These are phyloP conservation scores for Leptopterna dolabrata DNA, from an alignment of 2,888 invertebrate species.

Conservation along the genomic window DNA sequence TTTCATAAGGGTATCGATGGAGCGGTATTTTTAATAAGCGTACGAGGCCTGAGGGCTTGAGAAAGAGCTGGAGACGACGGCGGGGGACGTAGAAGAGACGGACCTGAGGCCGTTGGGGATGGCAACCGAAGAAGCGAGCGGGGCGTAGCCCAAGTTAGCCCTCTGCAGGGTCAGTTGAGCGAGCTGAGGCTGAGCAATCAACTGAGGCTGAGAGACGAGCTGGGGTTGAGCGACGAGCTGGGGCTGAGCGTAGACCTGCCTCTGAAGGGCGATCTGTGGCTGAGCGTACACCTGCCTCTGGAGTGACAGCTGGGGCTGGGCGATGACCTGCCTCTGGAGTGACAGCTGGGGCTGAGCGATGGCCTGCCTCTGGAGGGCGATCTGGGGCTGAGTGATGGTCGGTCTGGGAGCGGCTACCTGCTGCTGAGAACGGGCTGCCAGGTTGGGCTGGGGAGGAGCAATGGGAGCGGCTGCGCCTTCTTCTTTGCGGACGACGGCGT, in stretches of 20 bases:
- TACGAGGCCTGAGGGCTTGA: constrained; percentile 37
- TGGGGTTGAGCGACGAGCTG: constrained; percentile 1
- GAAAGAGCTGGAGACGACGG: constrained; percentile 32
- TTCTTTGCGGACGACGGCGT: constrained; percentile 48
- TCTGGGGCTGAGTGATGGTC: not conserved
- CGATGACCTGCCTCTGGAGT: not conserved
- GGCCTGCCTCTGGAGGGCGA: not conserved
- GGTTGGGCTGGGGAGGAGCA: not conserved
- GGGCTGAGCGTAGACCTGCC: constrained; percentile 19
- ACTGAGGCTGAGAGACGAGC: not conserved
- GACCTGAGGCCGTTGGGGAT: not conserved
- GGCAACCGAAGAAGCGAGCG: not conserved
- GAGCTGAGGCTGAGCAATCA: constrained; percentile 24
- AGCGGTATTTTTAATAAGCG: constrained; percentile 18
- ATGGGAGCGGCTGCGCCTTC: constrained; percentile 1
- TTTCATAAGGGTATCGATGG: not conserved
- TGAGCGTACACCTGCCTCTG: constrained; percentile 26
- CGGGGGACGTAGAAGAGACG: not conserved
- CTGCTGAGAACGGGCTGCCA: constrained; percentile 30
- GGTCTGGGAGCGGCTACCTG: not conserved
- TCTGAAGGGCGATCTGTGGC: not conserved
- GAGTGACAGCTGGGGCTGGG: constrained; percentile 16
- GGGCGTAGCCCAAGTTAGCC: not conserved
- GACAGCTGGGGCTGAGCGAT: not conserved
- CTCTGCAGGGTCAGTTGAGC: not conserved